Conservation (phyloP, 92 coral and sea anemone genomes). For the Micromussa lordhowensis region DNA sequence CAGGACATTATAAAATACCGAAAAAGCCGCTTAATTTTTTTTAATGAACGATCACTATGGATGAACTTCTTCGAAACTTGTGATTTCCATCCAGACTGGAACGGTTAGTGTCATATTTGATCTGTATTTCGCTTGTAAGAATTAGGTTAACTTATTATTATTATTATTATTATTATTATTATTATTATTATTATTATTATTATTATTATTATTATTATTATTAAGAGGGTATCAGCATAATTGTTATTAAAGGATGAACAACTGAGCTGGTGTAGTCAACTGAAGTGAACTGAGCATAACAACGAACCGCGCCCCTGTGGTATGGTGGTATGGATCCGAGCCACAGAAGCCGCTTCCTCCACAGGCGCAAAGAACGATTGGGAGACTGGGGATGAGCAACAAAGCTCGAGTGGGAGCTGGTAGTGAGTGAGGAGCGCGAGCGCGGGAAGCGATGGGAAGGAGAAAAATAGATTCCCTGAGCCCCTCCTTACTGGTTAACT, state of each 20-base stretch:
- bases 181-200: not conserved
- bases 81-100: not conserved
- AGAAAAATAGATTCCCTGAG: not conserved
- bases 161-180: not conserved
- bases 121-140: not conserved
- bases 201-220: not conserved
- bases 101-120: not conserved
- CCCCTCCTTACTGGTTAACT: too few relatives aligned
- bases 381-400: too few relatives aligned
- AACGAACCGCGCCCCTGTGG: too few relatives aligned
- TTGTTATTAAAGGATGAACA: not conserved
- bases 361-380: too few relatives aligned
- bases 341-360: too few relatives aligned
- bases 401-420: not conserved
- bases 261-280: not conserved
- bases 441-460: not conserved
- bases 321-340: too few relatives aligned
- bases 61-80: too few relatives aligned
- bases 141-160: not conserved
- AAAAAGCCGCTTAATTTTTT: not conserved
- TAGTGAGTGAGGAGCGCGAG: not conserved
- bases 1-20: not conserved
- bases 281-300: too few relatives aligned
- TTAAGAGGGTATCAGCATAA: not conserved
- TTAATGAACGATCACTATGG: not conserved